Evolutionary conservation across 2,113 vertebrate species (phyloP), one percentile per base, ranked within the genome.

Genomic region (Rattus rattus): DNA sequence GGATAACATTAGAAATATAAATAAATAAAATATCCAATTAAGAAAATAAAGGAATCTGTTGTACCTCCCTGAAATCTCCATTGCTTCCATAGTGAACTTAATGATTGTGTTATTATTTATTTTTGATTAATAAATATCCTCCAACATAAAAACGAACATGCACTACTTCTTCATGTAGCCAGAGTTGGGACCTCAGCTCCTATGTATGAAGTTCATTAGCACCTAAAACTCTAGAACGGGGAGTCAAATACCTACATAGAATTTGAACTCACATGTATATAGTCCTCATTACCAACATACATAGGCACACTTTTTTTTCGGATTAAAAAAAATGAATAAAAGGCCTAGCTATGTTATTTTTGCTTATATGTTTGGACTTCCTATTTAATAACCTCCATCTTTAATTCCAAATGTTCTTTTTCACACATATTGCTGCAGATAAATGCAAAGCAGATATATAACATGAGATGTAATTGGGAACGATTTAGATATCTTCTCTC

Each of bases 31-130:
- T 11, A 54, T 54, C 1, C 52, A 43, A 43, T 43, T 54, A 54
- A 9, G 11, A 54, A 54, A 54, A 54, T 97, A 97, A 97, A 95
- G 83, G 90, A 97, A 92, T 87, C 77, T 97, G 80, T 76, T 89
- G 72, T 97, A 90, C 93, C 94, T 95, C 92, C 93, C 83, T 94
- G 49, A 61, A 90, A 69, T 92, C 77, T 87, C 87, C 89, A 85
- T 88, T 97, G 94, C 96, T 96, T 95, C 96, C 86, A 83, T 90
- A 94, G 84, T 95, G 90, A 97, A 96, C 30, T 94, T 90, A 83
- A 87, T 96, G 94, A 97, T 97, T 95, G 95, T 96, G 95, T 97
- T 93, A 90, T 97, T 98, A 98, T 98, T 98, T 98, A 98, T 98
- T 97, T 98, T 97, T 87, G 87, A 97, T 75, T 98, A 98, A 98